Evolutionary conservation across 2,797 vertebrate genomes (phyloP), one percentile per base, ranked within the genome.

Genomic region (Acrocephalus scirpaceus): DNA sequence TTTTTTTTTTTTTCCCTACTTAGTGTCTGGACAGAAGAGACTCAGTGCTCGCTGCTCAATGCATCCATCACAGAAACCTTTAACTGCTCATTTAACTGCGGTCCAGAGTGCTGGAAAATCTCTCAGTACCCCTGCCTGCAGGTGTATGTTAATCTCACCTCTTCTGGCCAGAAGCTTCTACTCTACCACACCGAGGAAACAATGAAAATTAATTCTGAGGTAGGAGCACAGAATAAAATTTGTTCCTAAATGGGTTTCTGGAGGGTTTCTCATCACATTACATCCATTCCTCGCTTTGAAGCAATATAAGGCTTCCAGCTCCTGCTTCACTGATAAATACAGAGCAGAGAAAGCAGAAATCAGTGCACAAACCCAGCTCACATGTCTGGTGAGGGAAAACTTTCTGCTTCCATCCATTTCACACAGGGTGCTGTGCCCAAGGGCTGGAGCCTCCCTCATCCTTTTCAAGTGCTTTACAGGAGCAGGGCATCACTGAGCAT

Each of bases 91-190:
- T 99, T 99, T 97, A 98, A 98, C 98, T 99, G 99, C 5, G 99
- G 99, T 34, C 96, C 98, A 2, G 99, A 99, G 94, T 99, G 99
- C 97, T 98, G 98, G 98, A 99, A 98, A 94, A 97, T 96, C 50
- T 99, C 99, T 65, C 98, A 98, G 80, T 99, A 99, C 88, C 99
- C 99, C 23, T 99, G 99, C 95, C 98, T 99, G 54, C 99, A 99
- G 97, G 99, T 99, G 82, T 99, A 98, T 0, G 98, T 99, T 92
- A 99, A 98, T 96, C 97, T 99, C 93, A 99, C 98, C 91, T 98
- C 98, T 80, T 98, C 99, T 4, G 98, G 98, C 18, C 98, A 98
- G 95, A 98, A 98, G 91, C 92, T 98, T 38, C 98, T 98, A 45
- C 98, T 99, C 85, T 98, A 98, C 88, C 98, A 99, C 97, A 99